phyloP scores from a whole-genome alignment of 1,140 invertebrate species.

The Maniola jurtina region DNA sequence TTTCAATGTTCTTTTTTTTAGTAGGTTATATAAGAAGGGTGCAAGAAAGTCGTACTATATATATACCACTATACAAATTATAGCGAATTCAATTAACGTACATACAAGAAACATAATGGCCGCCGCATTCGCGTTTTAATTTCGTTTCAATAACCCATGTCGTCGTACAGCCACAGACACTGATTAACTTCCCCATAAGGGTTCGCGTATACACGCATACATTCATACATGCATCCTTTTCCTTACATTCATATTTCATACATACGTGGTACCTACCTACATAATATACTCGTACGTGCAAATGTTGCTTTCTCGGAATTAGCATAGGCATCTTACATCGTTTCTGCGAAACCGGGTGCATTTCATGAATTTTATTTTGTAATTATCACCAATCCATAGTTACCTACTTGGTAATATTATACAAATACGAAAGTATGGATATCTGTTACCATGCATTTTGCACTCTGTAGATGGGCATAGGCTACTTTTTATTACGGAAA shows the following conservation, averaged over 20 bases:
- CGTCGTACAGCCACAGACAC: conserved; percentile 50
- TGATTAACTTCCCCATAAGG: conserved; percentile 55
- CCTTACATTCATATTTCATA: no score
- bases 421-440: no score
- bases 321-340: conserved; percentile 48
- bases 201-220: conserved; percentile 24
- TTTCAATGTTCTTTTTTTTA: no score
- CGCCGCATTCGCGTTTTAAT: conserved; percentile 50
- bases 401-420: no score
- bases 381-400: neutral
- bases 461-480: no score
- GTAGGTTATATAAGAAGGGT: no score
- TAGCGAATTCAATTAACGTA: conserved; percentile 31
- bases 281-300: conserved; percentile 8
- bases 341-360: conserved; percentile 34
- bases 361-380: conserved; percentile 18
- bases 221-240: conserved; percentile 2
- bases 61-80: neutral
- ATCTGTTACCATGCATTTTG: no score
- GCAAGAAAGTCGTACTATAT: no score
- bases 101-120: conserved; percentile 38
- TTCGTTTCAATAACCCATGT: conserved; percentile 61
- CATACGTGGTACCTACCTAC: no score
- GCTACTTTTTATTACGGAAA: no score
- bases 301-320: conserved; percentile 25